phyloP scores from a whole-genome alignment of 1,140 invertebrate species.

The Pantala flavescens region DNA sequence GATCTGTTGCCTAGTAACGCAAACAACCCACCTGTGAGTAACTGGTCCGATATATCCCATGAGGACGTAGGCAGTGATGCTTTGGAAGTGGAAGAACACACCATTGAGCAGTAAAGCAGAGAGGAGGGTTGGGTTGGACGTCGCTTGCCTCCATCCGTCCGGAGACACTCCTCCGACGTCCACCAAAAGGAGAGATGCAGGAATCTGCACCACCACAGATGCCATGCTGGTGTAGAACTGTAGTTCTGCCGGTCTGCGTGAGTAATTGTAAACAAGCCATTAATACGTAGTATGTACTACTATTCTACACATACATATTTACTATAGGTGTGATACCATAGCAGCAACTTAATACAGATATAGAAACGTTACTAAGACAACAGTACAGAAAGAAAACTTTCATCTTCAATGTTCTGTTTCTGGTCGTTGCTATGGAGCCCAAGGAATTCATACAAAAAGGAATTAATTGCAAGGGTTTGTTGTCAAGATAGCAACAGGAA shows the following conservation, averaged over 20 bases:
- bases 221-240: conserved; percentile 77
- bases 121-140: conserved; percentile 43
- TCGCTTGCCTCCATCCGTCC: conserved; percentile 22
- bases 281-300: background rate
- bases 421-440: too few species aligned
- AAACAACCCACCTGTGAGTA: conserved; percentile 70
- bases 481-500: too few species aligned
- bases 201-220: conserved; percentile 69
- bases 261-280: conserved; percentile 23
- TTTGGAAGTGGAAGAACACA: conserved; percentile 78
- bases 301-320: conserved; percentile 14
- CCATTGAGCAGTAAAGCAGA: conserved; percentile 61
- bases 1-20: too few species aligned
- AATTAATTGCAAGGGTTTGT: too few species aligned
- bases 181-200: conserved; percentile 57
- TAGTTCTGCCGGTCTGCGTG: conserved; percentile 75
- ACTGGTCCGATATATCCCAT: conserved; percentile 81
- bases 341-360: conserved; percentile 17
- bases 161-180: conserved; percentile 43
- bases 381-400: too few species aligned
- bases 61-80: conserved; percentile 73
- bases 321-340: conserved; percentile 13
- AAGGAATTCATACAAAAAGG: too few species aligned
- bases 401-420: too few species aligned
- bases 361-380: too few species aligned